Conservation (phyloP, 2,113 vertebrate species). For the Solea solea region DNA sequence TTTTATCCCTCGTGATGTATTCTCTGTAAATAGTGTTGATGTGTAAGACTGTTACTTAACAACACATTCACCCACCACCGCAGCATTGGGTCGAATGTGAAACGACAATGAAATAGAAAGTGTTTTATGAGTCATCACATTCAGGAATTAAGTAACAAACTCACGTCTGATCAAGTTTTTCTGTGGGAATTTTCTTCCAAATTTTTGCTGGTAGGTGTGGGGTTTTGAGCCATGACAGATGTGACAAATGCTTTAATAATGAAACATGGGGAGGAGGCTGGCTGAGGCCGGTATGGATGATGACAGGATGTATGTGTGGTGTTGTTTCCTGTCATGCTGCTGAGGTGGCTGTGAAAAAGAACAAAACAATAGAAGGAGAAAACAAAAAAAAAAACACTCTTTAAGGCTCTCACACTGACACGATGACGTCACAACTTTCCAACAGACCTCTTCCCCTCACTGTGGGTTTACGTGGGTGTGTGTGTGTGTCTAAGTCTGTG, state of each 20-base stretch:
- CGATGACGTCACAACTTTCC: conserved; percentile 23
- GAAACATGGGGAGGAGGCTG: conserved; percentile 9
- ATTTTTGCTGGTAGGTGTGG: conserved; percentile 6
- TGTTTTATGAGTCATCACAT: conserved; percentile 20
- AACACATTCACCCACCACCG: background rate
- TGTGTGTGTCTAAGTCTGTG: background rate
- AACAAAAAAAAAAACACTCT: background rate
- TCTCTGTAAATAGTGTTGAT: background rate
- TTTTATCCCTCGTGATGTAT: background rate
- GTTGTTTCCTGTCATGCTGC: conserved; percentile 56
- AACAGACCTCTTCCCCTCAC: conserved; percentile 12
- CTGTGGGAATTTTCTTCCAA: conserved; percentile 20
- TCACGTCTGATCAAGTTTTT: conserved; percentile 3
- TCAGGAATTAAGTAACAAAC: background rate
- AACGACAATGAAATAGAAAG: conserved; percentile 28
- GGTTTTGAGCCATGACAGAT: conserved; percentile 1
- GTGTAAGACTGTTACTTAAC: background rate
- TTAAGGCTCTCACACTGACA: conserved; percentile 20
- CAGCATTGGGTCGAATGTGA: background rate
- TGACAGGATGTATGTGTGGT: conserved; percentile 52
- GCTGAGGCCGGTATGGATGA: conserved; percentile 24
- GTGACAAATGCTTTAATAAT: conserved; percentile 6
- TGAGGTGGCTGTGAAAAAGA: conserved; percentile 30
- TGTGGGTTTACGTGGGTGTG: conserved; percentile 15
- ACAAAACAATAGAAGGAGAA: conserved; percentile 11